Conservation (phyloP, 2,888 invertebrate genomes). For the Cataglyphis cursor region DNA sequence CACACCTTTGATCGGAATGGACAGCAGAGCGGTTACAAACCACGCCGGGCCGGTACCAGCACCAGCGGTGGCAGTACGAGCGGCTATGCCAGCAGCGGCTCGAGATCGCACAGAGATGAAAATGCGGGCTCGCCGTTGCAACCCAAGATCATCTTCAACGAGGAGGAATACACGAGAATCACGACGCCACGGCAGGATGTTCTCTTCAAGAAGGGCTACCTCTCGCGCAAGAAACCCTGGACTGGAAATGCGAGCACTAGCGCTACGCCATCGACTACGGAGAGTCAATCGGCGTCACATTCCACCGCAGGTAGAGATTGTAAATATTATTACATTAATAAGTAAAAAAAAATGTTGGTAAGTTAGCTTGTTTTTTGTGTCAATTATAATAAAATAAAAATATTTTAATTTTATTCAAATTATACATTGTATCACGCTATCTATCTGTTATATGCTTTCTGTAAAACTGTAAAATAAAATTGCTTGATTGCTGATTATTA, state of each 20-base stretch:
- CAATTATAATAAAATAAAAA: too few relatives aligned
- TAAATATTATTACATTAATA: background rate
- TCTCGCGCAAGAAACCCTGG: slow-evolving; percentile 88
- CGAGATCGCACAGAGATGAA: slow-evolving; percentile 76
- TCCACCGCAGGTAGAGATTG: slow-evolving; percentile 84
- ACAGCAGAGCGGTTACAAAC: slow-evolving; percentile 74
- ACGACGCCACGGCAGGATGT: slow-evolving; percentile 91
- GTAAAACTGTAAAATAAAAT: background rate
- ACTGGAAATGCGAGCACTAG: slow-evolving; percentile 83
- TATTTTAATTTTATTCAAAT: background rate
- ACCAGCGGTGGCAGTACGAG: slow-evolving; percentile 74
- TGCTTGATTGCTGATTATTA: background rate
- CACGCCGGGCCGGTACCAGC: slow-evolving; percentile 75
- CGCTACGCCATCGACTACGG: slow-evolving; percentile 85
- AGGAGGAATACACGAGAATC: slow-evolving; percentile 91
- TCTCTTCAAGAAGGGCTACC: slow-evolving; percentile 91
- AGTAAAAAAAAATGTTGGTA: background rate
- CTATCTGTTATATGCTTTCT: background rate
- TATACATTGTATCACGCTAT: background rate
- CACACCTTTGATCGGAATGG: slow-evolving; percentile 69
- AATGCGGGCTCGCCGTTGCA: slow-evolving; percentile 82
- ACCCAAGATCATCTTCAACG: slow-evolving; percentile 88
- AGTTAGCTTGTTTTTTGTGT: background rate
- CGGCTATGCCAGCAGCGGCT: slow-evolving; percentile 76
- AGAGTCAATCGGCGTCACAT: slow-evolving; percentile 86